phyloP scores from a whole-genome alignment of 1,140 invertebrate species.

The Calycopis cecrops region DNA sequence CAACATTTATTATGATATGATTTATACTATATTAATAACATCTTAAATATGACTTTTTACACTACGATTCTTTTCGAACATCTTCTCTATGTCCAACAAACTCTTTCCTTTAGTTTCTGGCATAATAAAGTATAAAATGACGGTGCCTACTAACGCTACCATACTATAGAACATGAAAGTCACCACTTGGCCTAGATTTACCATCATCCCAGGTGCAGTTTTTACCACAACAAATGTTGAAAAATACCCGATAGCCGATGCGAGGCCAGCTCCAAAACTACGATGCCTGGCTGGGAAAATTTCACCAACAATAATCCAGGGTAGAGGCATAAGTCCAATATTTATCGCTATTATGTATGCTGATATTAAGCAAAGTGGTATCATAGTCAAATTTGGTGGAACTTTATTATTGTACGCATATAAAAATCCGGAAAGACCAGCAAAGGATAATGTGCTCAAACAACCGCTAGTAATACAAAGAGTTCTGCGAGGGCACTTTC shows the following conservation, averaged over 20 bases:
- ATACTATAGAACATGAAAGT: slow-evolving; percentile 3
- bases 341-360: background rate
- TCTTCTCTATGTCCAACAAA: background rate
- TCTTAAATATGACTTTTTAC: too few relatives aligned
- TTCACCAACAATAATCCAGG: slow-evolving; percentile 1
- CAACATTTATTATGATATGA: background rate
- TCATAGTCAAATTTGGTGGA: background rate
- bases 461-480: background rate
- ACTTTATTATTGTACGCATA: background rate
- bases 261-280: slow-evolving; percentile 1
- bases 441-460: background rate
- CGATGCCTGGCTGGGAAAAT: slow-evolving; percentile 1
- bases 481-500: background rate
- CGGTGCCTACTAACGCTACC: background rate
- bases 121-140: background rate
- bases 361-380: background rate
- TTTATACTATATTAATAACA: background rate
- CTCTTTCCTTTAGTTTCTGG: slow-evolving; percentile 4
- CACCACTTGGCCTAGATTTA: background rate
- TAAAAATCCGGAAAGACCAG: background rate
- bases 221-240: slow-evolving; percentile 1
- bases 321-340: slow-evolving; percentile 1
- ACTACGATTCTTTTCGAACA: too few relatives aligned
- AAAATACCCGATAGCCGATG: background rate
- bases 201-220: background rate